phyloP scores from a whole-genome alignment of 30 jellyfish, hydroid and myxozoan species.

The Chrysaora quinquecirrha region DNA sequence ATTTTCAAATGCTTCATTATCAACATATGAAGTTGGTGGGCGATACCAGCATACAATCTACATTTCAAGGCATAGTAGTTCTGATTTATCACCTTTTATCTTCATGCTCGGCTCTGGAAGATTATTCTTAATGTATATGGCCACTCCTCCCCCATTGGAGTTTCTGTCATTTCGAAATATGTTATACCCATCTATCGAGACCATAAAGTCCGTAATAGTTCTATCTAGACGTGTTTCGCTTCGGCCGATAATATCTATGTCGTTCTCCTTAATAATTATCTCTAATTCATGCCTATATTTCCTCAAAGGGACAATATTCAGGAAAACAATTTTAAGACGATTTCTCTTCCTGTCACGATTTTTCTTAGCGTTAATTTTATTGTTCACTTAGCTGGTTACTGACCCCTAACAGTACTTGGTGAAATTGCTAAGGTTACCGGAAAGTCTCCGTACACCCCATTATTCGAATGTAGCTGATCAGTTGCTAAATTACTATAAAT shows the following conservation, averaged over 20 bases:
- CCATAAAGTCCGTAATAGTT: slow-evolving; percentile 1
- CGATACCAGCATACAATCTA: slow-evolving; percentile 31
- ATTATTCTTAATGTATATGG: neutral
- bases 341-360: slow-evolving; percentile 27
- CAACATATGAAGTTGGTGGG: slow-evolving; percentile 18
- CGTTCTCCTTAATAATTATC: slow-evolving; percentile 18
- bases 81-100: slow-evolving; percentile 11
- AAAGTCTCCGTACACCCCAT: slow-evolving; percentile 36
- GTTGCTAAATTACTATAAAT: slow-evolving; percentile 32
- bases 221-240: slow-evolving; percentile 17
- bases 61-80: slow-evolving; percentile 11
- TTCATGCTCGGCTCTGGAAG: slow-evolving; percentile 21
- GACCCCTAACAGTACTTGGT: slow-evolving; percentile 44
- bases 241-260: slow-evolving; percentile 23
- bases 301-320: slow-evolving; percentile 19
- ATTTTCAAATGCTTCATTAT: slow-evolving; percentile 23
- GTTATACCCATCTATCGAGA: slow-evolving; percentile 19
- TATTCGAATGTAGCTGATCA: slow-evolving; percentile 30
- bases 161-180: neutral
- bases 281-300: slow-evolving; percentile 26
- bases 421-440: slow-evolving; percentile 29
- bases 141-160: slow-evolving; percentile 31
- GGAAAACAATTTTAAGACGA: slow-evolving; percentile 28
- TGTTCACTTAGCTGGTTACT: slow-evolving; percentile 1
- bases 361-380: neutral